Evolutionary conservation across 2,888 invertebrate species (phyloP), one percentile per base, ranked within the genome.

Genomic region (Chrysopilus asiliformis): DNA sequence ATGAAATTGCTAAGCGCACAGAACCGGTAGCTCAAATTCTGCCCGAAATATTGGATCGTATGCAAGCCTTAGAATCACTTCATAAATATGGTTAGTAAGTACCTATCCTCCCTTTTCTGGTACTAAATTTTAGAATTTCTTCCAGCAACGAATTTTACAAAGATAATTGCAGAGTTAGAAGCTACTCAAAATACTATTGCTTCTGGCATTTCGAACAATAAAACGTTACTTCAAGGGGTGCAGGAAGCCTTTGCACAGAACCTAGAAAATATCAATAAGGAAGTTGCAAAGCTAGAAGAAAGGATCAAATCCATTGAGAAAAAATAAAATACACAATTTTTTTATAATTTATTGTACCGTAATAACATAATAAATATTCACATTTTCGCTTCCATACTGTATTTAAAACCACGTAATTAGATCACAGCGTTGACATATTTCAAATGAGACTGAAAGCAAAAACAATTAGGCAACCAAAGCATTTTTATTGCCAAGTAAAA

Each of bases 111-210:
- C 26, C 13, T 8, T 13, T 26, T 9, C 26, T 28, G 18, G 9
- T n/a, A 13, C 27, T 26, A 4, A 6, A 27, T n/a, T 29, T 17
- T 18, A 8, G 31, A 32, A 37, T 17, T 39, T 41, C 30, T 66
- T 65, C n/a, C 64, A 90, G 91, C 90, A 40, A 77, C 82, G 46
- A 84, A 89, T 59, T 89, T 90, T 54, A 78, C 79, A 34, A 85
- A 82, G 61, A 81, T 87, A 0, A 65, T 93, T 32, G 74, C 79
- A 0, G 86, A 89, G 57, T 65, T 89, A 25, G 84, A 85, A 57
- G 72, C 76, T 2, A 67, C 81, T 15, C 85, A 89, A 56, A 70
- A 72, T 16, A 76, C 78, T 42, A 78, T 87, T 44, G 66, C 73
- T 0, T 66, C 71, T 5, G 76, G 76, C 9, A 71, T 87, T 7